phyloP scores from a whole-genome alignment of 1,140 invertebrate species.

The Papilio glaucus region DNA sequence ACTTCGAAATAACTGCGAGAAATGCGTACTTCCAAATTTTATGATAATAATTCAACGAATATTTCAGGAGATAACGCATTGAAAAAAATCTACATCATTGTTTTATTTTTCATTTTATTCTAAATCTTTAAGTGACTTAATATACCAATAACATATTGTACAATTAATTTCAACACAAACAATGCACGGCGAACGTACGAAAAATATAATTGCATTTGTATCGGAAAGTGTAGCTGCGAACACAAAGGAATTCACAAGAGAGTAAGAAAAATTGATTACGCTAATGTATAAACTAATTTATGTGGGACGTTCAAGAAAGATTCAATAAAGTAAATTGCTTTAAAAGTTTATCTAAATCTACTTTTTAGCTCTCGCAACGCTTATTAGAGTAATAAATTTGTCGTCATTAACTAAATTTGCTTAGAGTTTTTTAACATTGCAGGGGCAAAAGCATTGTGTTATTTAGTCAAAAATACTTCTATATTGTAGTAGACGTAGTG shows the following conservation, averaged over 20 bases:
- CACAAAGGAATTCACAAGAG: conserved; percentile 12
- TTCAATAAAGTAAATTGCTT: conserved; percentile 35
- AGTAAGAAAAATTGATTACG: conserved; percentile 31
- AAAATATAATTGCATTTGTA: conserved; percentile 27
- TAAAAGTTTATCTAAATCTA: conserved; percentile 24
- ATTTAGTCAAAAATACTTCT: no score
- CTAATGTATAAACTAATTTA: conserved; percentile 36
- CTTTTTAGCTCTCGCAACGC: conserved; percentile 25
- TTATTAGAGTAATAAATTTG: conserved; percentile 24
- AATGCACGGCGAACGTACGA: not conserved
- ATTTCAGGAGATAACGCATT: no score
- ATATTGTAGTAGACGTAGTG: no score
- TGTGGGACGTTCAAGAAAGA: conserved; percentile 29
- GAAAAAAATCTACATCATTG: no score
- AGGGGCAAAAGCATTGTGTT: not conserved
- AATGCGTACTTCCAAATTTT: no score
- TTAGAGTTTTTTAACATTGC: not conserved
- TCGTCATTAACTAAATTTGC: not conserved
- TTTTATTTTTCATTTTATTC: no score
- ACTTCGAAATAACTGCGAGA: no score
- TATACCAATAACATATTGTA: no score
- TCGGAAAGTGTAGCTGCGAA: not conserved
- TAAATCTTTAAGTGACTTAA: no score
- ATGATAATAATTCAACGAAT: no score
- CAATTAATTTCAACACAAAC: no score